These are phyloP conservation scores for Amphipoea oculea DNA, from an alignment of 2,888 invertebrate species.

Conservation along the genomic window DNA sequence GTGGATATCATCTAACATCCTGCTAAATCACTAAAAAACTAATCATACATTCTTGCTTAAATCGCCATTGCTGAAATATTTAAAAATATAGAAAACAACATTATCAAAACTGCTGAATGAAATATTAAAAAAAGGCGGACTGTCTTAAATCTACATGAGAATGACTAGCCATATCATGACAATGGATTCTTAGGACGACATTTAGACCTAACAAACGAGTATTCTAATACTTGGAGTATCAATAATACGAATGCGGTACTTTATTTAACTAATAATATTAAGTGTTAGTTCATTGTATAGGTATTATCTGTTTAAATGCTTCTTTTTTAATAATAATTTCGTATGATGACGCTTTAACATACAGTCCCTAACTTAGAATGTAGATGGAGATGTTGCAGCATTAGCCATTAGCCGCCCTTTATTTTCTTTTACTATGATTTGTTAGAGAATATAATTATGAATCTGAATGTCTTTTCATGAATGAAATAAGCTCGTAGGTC, in stretches of 20 bases:
- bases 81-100: not conserved
- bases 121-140: conserved; percentile 56
- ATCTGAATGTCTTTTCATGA: conserved; percentile 16
- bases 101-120: conserved; percentile 31
- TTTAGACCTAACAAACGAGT: conserved; percentile 49
- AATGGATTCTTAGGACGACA: conserved; percentile 55
- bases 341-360: conserved; percentile 10
- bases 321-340: conserved; percentile 24
- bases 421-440: not conserved
- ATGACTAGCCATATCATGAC: conserved; percentile 48
- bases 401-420: not conserved
- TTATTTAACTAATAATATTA: conserved; percentile 24
- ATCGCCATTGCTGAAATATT: not conserved
- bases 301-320: conserved; percentile 19
- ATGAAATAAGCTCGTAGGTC: conserved; percentile 35
- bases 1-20: not conserved
- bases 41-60: not conserved
- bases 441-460: conserved; percentile 13
- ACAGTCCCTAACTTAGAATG: conserved; percentile 29
- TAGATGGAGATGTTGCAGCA: conserved; percentile 9
- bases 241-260: conserved; percentile 33
- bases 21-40: conserved; percentile 7
- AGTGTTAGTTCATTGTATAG: conserved; percentile 3
- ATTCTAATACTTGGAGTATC: conserved; percentile 47
- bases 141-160: conserved; percentile 41